Conservation (phyloP, 2,797 vertebrate genomes). For the Sebastes diaconus region DNA sequence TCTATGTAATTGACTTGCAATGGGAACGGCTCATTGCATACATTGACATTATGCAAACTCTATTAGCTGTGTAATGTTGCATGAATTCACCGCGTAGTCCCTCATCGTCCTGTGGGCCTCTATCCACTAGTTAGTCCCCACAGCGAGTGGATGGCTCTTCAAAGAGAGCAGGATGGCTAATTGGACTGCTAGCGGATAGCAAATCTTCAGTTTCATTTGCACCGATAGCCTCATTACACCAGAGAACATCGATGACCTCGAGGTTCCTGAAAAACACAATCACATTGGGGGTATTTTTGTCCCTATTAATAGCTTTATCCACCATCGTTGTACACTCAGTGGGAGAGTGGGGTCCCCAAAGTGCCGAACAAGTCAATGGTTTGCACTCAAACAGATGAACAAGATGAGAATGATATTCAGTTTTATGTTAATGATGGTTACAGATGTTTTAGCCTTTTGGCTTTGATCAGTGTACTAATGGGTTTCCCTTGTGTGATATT, state of each 20-base stretch:
- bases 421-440: conserved; percentile 12
- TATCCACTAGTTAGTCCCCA: neutral
- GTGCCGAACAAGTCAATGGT: neutral
- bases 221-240: conserved; percentile 34
- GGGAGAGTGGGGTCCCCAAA: neutral
- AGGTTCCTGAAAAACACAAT: conserved; percentile 17
- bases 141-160: conserved; percentile 23
- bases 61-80: conserved; percentile 67
- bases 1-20: conserved; percentile 48
- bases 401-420: conserved; percentile 14
- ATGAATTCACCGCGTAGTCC: conserved; percentile 23
- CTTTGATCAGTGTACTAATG: conserved; percentile 13
- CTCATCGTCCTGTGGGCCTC: conserved; percentile 12
- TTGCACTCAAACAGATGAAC: neutral
- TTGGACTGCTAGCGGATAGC: conserved; percentile 36
- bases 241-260: conserved; percentile 21
- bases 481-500: neutral
- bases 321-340: neutral
- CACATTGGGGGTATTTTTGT: conserved; percentile 1
- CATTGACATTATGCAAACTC: conserved; percentile 54
- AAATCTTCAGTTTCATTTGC: conserved; percentile 41
- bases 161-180: conserved; percentile 33
- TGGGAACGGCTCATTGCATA: conserved; percentile 49
- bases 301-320: neutral
- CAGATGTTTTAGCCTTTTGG: conserved; percentile 24